Conservation (phyloP, 2,888 invertebrate species). For the Hoplodrina blanda region DNA sequence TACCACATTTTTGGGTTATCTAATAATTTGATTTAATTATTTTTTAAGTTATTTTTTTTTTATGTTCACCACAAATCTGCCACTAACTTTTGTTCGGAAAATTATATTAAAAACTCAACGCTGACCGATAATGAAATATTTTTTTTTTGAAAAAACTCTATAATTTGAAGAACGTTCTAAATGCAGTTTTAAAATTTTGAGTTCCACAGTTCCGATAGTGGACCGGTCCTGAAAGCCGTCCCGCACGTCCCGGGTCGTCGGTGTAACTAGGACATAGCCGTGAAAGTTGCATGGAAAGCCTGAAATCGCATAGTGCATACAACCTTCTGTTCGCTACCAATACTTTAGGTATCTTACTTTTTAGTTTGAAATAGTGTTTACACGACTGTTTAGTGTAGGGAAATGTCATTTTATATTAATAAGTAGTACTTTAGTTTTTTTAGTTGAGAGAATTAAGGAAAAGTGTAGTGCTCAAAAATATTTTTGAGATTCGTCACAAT, state of each 20-base stretch:
- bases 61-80: background rate
- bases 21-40: too few relatives aligned
- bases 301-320: constrained; percentile 24
- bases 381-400: background rate
- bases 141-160: background rate
- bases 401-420: background rate
- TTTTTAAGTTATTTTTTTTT: too few relatives aligned
- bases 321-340: background rate
- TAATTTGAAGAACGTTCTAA: background rate
- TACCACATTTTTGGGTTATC: background rate
- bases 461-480: too few relatives aligned
- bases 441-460: too few relatives aligned
- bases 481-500: too few relatives aligned
- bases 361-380: background rate
- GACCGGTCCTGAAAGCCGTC: constrained; percentile 23
- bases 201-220: background rate
- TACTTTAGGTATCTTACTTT: background rate
- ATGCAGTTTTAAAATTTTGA: background rate
- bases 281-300: constrained; percentile 28
- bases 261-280: constrained; percentile 43
- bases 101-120: background rate
- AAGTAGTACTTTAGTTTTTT: background rate
- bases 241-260: constrained; percentile 24
- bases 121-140: background rate
- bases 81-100: background rate